phyloP scores from a whole-genome alignment of 2,113 vertebrate genomes.

The Dendropsophus ebraccatus region DNA sequence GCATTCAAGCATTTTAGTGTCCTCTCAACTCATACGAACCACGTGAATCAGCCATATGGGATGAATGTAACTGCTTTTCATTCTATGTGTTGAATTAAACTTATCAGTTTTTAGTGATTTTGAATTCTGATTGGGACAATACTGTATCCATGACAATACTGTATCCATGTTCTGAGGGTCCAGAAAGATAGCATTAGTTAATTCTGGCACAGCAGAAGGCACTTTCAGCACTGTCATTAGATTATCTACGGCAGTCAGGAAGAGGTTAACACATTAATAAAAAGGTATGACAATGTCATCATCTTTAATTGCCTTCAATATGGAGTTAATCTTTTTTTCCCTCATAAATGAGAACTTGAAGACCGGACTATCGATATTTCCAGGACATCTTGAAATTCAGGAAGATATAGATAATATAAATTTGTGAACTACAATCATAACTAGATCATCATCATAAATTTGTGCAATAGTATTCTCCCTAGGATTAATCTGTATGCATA shows the following conservation, averaged over 20 bases:
- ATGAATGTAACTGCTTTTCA: too few relatives aligned
- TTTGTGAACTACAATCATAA: constrained; percentile 25
- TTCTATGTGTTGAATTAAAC: too few relatives aligned
- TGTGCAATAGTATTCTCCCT: constrained; percentile 12
- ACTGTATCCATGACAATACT: too few relatives aligned
- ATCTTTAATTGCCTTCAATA: not conserved
- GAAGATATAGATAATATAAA: not conserved
- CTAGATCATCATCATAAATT: constrained; percentile 10
- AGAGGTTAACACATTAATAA: not conserved
- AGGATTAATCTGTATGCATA: constrained; percentile 24
- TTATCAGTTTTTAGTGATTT: too few relatives aligned
- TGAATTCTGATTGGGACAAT: too few relatives aligned
- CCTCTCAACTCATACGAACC: too few relatives aligned
- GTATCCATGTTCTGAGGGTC: not conserved
- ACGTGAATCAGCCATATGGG: too few relatives aligned
- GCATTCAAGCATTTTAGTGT: too few relatives aligned
- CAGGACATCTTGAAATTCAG: not conserved
- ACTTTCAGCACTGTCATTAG: too few relatives aligned
- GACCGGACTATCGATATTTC: not conserved
- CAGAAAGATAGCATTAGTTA: not conserved
- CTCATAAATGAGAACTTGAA: not conserved
- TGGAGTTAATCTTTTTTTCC: not conserved
- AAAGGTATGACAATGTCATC: not conserved
- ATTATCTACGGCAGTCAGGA: too few relatives aligned
- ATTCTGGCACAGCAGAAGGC: too few relatives aligned